A percentile compares a stretch with the other conserved stretches of the same genome.
Conservation (phyloP, 2,888 invertebrate genomes). For the Allophyes oxyacanthae region DNA sequence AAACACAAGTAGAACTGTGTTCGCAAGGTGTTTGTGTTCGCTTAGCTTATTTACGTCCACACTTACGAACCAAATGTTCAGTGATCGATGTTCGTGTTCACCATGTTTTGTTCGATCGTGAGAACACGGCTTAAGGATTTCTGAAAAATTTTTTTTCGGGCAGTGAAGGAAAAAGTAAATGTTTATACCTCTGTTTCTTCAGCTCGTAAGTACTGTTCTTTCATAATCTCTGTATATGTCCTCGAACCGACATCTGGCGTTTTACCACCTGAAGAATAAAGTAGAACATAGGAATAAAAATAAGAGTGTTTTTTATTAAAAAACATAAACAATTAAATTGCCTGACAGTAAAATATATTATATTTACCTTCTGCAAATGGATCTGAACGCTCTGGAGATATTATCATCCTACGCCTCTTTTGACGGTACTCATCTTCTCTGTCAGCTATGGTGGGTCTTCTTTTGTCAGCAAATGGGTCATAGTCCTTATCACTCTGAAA, state of each 20-base stretch:
- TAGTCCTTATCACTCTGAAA: conserved; percentile 96
- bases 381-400: conserved; percentile 99
- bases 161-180: no score
- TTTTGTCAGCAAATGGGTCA: conserved; percentile 98
- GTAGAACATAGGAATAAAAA: conserved; percentile 1
- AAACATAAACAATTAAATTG: no score
- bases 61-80: no score
- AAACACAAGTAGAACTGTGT: no score
- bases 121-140: no score
- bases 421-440: conserved; percentile 99
- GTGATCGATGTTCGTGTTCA: no score
- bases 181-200: conserved; percentile 97
- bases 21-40: no score
- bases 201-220: conserved; percentile 96
- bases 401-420: conserved; percentile 95
- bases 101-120: no score
- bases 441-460: conserved; percentile 97
- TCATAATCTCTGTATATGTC: conserved; percentile 99
- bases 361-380: conserved; percentile 98
- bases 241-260: conserved; percentile 98
- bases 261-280: conserved; percentile 95
- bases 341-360: conserved; percentile 7
- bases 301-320: no score
- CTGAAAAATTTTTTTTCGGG: no score
- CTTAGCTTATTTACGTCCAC: no score